Evolutionary conservation across 1,140 invertebrate species (phyloP).

Genomic region (Sinonovacula constricta): DNA sequence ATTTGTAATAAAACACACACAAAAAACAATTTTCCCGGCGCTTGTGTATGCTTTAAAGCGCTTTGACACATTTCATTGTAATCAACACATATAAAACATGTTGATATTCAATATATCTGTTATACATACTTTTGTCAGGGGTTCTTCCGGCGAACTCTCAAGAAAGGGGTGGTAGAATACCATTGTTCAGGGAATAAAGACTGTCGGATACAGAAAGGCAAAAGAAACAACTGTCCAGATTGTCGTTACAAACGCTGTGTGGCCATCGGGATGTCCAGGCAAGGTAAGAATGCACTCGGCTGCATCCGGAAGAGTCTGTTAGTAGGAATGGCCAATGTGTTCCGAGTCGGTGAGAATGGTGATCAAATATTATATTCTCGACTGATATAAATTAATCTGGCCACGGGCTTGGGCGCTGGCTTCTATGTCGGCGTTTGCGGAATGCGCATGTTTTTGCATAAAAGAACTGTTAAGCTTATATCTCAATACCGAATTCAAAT

Average conservation of each 20-base stretch:
- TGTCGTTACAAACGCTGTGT: slow-evolving; percentile 2
- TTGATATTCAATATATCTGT: background rate
- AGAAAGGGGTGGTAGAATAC: background rate
- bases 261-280: slow-evolving; percentile 11
- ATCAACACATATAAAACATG: background rate
- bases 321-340: no score
- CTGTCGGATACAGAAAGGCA: background rate
- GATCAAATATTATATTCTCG: no score
- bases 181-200: slow-evolving; percentile 1
- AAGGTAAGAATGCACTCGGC: background rate
- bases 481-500: no score
- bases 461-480: no score
- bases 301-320: no score
- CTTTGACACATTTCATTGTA: background rate
- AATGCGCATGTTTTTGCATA: no score
- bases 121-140: background rate
- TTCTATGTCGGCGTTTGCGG: no score
- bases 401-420: no score
- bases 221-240: slow-evolving; percentile 17
- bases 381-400: no score
- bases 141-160: slow-evolving; percentile 13
- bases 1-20: background rate
- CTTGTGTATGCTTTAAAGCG: background rate
- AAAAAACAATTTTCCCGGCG: background rate
- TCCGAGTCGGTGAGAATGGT: no score